Evolutionary conservation across 2,888 invertebrate genomes (phyloP).

Genomic region (Furcula furcula): DNA sequence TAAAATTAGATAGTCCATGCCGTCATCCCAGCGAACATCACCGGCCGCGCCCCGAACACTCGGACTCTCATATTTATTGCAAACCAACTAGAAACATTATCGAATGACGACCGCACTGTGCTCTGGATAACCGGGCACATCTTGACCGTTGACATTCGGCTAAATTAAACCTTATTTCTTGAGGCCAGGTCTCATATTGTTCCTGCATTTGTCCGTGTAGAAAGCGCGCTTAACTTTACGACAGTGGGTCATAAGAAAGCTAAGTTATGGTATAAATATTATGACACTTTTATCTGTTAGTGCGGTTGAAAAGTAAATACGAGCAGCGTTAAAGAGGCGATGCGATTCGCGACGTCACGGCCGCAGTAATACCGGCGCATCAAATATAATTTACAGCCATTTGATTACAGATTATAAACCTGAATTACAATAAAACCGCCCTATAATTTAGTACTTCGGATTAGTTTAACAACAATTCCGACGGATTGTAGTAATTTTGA

Average conservation of each 20-base stretch:
- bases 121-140: slow-evolving; percentile 58
- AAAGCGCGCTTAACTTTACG: slow-evolving; percentile 70
- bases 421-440: slow-evolving; percentile 39
- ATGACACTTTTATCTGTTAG: slow-evolving; percentile 77
- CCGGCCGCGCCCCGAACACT: slow-evolving; percentile 44
- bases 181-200: slow-evolving; percentile 48
- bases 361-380: slow-evolving; percentile 34
- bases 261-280: slow-evolving; percentile 78
- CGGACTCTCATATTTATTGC: slow-evolving; percentile 76
- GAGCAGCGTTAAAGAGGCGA: slow-evolving; percentile 43
- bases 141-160: slow-evolving; percentile 38
- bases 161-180: slow-evolving; percentile 58
- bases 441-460: slow-evolving; percentile 31
- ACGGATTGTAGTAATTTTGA: slow-evolving; percentile 13
- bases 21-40: slow-evolving; percentile 73
- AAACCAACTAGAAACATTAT: slow-evolving; percentile 78
- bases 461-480: slow-evolving; percentile 23
- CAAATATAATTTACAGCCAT: slow-evolving; percentile 44
- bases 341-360: slow-evolving; percentile 50
- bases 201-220: slow-evolving; percentile 38
- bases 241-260: slow-evolving; percentile 72
- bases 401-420: slow-evolving; percentile 50
- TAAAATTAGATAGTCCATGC: slow-evolving; percentile 80
- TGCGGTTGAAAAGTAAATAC: slow-evolving; percentile 73
- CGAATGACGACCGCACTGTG: slow-evolving; percentile 61